Base-by-base conservation (phyloP, 2,797 vertebrate genomes). In the Lepilemur septentrionalis region DNA sequence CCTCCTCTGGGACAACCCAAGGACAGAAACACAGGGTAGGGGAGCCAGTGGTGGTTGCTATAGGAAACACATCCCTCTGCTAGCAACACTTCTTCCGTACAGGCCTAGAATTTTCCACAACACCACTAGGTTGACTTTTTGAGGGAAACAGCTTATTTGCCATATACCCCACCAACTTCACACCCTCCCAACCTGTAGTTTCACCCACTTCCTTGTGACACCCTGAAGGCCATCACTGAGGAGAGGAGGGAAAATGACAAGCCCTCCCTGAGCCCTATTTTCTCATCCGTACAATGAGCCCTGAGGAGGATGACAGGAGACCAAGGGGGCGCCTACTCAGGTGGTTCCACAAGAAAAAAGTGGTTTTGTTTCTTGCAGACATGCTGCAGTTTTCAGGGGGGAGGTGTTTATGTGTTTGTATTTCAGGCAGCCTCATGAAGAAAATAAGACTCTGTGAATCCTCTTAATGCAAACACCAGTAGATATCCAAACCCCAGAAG, bases 91-190 rank as follows among this genome's bases (percentile, higher is more conserved):
- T 35, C 76, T 70, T 86, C 41, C 17, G 38, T 23, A 35, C 52
- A 28, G 25, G 83, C 25, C 89, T 82, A 86, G 80, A 85, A 93
- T 96, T 93, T 94, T 95, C 95, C 94, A 95, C 69, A 91, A 5
- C 79, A 73, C 63, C 18, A 73, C 59, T 52, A 67, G 48, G 25
- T 83, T 83, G 43, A 35, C 17, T 65, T 76, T 72, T 50, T 35
- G 52, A 75, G 86, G 10, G 30, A 88, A 57, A 28, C 17, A 86
- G 75, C 25, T 59, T 89, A 78, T 80, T 61, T 55, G 50, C 52
- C 52, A 20, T 23, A 20, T 3, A 32, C 2, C 1, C 30, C 43
- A 14, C 25, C 72, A 32, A 13, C 65, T 18, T 57, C 35, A 50
- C 13, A 41, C 17, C 15, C 35, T 61, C 52, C 70, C n/a, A 30